Conservation (phyloP, 2,888 invertebrate species). For the Caenorhabditis sinica region DNA sequence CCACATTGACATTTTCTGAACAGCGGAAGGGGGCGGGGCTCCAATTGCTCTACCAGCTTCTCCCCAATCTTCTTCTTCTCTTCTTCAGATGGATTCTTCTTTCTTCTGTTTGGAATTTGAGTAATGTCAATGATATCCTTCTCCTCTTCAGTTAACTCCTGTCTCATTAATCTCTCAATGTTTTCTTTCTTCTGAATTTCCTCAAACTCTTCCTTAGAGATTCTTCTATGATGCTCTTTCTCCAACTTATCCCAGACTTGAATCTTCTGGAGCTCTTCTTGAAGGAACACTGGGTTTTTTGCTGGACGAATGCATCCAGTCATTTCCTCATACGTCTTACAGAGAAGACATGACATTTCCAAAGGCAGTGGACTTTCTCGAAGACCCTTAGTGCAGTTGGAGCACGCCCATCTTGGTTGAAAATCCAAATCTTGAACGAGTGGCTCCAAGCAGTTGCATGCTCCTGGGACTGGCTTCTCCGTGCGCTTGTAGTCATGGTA, state of each 20-base stretch:
- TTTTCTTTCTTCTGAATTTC: background rate
- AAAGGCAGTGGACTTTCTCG: background rate
- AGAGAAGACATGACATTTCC: background rate
- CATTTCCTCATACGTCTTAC: background rate
- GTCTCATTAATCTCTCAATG: background rate
- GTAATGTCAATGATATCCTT: background rate
- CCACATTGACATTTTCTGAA: background rate
- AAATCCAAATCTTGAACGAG: background rate
- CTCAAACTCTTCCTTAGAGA: background rate
- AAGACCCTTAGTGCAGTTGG: background rate
- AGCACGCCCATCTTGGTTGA: conserved; percentile 1
- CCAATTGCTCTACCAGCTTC: background rate
- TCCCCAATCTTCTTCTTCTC: background rate
- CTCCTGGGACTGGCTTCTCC: background rate
- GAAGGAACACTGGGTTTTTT: background rate
- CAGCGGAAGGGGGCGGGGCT: background rate
- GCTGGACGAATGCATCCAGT: background rate
- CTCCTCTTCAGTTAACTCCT: background rate
- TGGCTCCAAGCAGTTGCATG: background rate
- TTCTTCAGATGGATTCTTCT: background rate
- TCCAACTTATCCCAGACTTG: background rate
- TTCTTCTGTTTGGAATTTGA: background rate
- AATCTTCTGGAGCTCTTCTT: background rate
- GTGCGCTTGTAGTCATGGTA: background rate
- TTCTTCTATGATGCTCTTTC: background rate